Base-by-base conservation (phyloP, 53 echinoderm and acorn worm species). In the Mesocentrotus franciscanus region DNA sequence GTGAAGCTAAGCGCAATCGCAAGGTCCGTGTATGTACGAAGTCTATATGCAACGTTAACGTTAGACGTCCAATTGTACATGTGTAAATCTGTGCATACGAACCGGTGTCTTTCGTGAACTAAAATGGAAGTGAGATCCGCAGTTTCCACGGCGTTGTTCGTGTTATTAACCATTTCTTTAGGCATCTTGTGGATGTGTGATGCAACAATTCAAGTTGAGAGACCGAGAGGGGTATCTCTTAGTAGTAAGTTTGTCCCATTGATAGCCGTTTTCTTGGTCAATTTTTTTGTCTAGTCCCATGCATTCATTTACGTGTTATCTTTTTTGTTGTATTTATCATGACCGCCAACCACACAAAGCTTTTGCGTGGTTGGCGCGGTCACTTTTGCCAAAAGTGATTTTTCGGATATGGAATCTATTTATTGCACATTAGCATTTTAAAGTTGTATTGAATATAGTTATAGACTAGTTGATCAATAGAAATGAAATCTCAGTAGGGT, bases 201-300 rank as follows among this genome's bases (percentile, higher is more conserved):
- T 94, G 95, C 95, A 26, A 94, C 85, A 24, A 49, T 94, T 71
- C 96, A 95, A 92, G 95, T 83, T 68, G 87, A 85, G 85, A 95
- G 96, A 85, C 96, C 96, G 35, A 92, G 96, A 32, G 96, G 96
- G 24, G 96, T 96, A 27, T 96, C 96, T 24, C 71, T 96, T 55
- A 95, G 95, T n/a, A 96, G 96, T 96, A 92, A 96, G 95, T 95
- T 68, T 59, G 13, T 27, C 42, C 58, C 10, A 2, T 11, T 12
- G 26, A 4, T 20, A 22, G 1, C 2, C 24, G 8, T 70, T 70
- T 12, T 10, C 49, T 49, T 5, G 20, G 12, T 9, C 27, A 56
- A 34, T 1, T 39, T 56, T 11, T 26, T 9, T 7, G 49, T 4
- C 9, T 75, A 74, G 92, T 92, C 92, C 92, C 92, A 74, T 56